Evolutionary conservation across 2,888 invertebrate genomes (phyloP).

Genomic region (Cantharis rustica): DNA sequence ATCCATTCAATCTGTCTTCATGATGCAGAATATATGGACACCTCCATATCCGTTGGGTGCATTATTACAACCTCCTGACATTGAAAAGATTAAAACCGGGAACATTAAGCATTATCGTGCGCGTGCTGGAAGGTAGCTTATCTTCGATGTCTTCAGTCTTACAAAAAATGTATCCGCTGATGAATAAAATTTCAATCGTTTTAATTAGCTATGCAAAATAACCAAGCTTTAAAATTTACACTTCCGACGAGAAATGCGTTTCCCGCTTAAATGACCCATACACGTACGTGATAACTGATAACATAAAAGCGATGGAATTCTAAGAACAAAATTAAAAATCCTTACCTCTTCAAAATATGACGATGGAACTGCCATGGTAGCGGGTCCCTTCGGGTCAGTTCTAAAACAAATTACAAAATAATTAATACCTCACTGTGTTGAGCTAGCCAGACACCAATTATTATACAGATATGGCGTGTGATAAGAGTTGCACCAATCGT

Average conservation of each 20-base stretch:
- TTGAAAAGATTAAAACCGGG: not conserved
- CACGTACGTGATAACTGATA: not conserved
- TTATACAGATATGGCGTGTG: conserved; percentile 41
- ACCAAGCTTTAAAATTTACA: not conserved
- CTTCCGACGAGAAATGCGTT: not conserved
- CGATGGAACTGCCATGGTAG: conserved; percentile 37
- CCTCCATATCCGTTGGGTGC: conserved; percentile 33
- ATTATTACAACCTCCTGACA: not conserved
- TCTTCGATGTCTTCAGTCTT: not conserved
- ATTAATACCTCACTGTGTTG: conserved; percentile 26
- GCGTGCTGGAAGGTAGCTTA: not conserved
- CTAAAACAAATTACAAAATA: conserved; percentile 40
- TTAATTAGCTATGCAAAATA: not conserved
- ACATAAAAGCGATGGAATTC: not conserved
- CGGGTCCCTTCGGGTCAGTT: conserved; percentile 33
- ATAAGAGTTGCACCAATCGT: conserved; percentile 26
- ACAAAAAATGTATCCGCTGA: not conserved
- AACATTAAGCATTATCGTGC: not conserved
- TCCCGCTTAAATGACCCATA: not conserved
- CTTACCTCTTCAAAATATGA: conserved; percentile 41
- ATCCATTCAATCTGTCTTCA: conserved; percentile 24
- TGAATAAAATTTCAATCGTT: not conserved
- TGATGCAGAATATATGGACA: conserved; percentile 36
- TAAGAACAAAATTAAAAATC: conserved; percentile 15
- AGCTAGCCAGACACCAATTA: conserved; percentile 21